Evolutionary conservation across 2,113 vertebrate species (phyloP), one percentile per base, ranked within the genome.

Genomic region (Anser brachyrhynchus): DNA sequence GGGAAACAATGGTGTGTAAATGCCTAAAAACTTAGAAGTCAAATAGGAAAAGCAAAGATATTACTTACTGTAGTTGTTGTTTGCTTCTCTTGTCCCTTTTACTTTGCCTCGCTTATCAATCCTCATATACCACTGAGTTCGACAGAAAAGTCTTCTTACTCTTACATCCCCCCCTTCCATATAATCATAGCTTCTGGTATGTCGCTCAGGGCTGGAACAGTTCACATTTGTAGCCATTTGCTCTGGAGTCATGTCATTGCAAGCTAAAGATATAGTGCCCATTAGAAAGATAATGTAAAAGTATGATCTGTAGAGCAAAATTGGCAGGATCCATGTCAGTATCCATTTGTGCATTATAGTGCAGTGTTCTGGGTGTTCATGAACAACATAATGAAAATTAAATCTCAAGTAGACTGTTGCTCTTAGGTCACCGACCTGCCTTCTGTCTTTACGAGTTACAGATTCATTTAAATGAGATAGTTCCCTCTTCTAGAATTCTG

Each of bases 331-430:
- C 99, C 99, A 99, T 98, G 98, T 98, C 98, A 98, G 99, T 98
- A 98, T 99, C 99, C 99, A 99, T 99, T 98, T 99, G 99, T 96
- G 99, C 99, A 99, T 99, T 99, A 99, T 99, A 99, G 98, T 98
- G 97, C 98, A 98, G 98, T 99, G 98, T 98, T 98, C 98, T 98
- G 97, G 98, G 98, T 98, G 97, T 98, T 98, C 98, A 98, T 98
- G 98, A 98, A 98, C 98, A 99, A 98, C 99, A 99, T 99, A 98
- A 98, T 99, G 99, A 99, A 99, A 99, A 97, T 95, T 97, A 96
- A 98, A 97, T 97, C 97, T 97, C 97, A 98, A 98, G 97, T 97
- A 95, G 97, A 65, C 92, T 69, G 93, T 96, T 98, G 95, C 96
- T 97, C 70, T 92, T 97, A 97, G 97, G 97, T 98, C 97, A 98